Percentiles rank a stretch among this genome's conserved stretches.
Conservation (phyloP, 2,888 invertebrate species). For the Julus scandinavius region DNA sequence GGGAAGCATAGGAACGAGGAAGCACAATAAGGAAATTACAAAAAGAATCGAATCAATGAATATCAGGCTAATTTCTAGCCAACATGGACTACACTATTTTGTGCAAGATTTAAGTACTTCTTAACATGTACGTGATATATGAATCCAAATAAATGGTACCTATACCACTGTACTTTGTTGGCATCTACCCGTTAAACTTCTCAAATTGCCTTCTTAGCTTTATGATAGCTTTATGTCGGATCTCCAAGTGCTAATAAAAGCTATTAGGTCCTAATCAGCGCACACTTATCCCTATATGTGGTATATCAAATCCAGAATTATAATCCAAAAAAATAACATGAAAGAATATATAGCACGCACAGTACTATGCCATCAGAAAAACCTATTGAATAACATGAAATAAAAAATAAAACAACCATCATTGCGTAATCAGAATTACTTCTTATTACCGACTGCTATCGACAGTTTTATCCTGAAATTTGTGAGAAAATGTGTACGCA, state of each 20-base stretch:
- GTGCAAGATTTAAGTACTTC: slow-evolving; percentile 35
- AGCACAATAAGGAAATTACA: slow-evolving; percentile 39
- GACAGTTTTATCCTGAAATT: neutral
- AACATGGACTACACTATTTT: slow-evolving; percentile 11
- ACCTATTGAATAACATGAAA: neutral
- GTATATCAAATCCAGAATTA: neutral
- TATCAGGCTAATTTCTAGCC: slow-evolving; percentile 9
- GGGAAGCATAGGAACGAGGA: slow-evolving; percentile 15
- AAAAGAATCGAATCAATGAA: neutral
- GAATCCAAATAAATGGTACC: neutral
- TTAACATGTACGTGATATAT: slow-evolving; percentile 19
- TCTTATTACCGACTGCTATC: neutral
- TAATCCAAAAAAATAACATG: neutral
- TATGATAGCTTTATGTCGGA: neutral
- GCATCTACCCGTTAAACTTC: slow-evolving; percentile 45
- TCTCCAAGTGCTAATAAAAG: neutral
- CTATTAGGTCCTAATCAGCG: neutral
- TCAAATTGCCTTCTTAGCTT: neutral
- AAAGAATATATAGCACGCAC: neutral
- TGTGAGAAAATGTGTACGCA: neutral
- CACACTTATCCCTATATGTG: neutral
- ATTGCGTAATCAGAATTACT: neutral
- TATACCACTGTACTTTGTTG: slow-evolving; percentile 35
- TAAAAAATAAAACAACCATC: neutral
- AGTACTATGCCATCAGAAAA: neutral